phyloP scores from a whole-genome alignment of 1,140 invertebrate genomes.

The Ips nitidus region DNA sequence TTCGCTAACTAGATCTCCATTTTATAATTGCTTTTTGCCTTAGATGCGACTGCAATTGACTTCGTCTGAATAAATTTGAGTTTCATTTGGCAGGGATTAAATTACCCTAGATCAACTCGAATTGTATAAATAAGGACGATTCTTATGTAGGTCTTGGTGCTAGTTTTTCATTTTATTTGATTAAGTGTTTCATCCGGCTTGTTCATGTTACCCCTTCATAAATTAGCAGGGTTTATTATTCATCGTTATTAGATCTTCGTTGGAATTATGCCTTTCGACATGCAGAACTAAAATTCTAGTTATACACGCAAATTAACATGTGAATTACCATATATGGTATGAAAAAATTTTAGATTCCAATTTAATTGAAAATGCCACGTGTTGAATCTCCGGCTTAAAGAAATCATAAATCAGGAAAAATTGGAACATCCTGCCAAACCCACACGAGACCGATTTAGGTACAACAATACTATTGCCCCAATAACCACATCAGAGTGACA shows the following conservation, averaged over 20 bases:
- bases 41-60: constrained; percentile 1
- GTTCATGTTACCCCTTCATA: constrained; percentile 25
- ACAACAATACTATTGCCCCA: no score
- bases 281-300: constrained; percentile 23
- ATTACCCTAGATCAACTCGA: not conserved
- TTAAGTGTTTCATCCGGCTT: not conserved
- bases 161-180: no score
- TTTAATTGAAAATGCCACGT: no score
- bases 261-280: constrained; percentile 30
- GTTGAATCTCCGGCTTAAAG: no score
- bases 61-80: not conserved
- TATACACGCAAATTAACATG: constrained; percentile 23
- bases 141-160: no score
- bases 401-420: no score
- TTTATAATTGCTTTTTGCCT: constrained; percentile 2
- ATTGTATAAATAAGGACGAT: no score
- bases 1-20: constrained; percentile 3
- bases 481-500: no score
- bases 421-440: no score
- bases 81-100: not conserved
- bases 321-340: not conserved
- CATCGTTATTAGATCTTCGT: constrained; percentile 25
- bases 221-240: constrained; percentile 24
- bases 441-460: no score
- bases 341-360: not conserved